Percentiles rank a stretch among this genome's conserved stretches.
These are phyloP conservation scores for Platorchestia sp. DNA, from an alignment of 1,140 invertebrate species.

Conservation along the genomic window DNA sequence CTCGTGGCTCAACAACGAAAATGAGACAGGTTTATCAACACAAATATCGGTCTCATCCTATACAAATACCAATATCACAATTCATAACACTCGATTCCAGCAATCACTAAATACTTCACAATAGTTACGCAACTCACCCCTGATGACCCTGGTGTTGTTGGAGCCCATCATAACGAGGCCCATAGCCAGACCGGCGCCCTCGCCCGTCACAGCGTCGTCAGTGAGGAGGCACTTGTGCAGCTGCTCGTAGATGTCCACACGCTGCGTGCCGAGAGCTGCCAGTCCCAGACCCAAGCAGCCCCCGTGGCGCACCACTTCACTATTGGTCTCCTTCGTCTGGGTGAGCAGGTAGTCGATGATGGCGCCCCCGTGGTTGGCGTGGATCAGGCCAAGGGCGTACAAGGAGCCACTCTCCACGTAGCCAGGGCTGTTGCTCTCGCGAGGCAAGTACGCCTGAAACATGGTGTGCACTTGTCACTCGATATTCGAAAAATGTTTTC, in stretches of 20 bases:
- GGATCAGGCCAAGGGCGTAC: slow-evolving; percentile 97
- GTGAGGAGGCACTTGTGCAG: slow-evolving; percentile 97
- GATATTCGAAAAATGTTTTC: too few species aligned
- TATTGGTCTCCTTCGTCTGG: slow-evolving; percentile 94
- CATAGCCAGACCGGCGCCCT: slow-evolving; percentile 98
- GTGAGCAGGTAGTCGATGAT: slow-evolving; percentile 96
- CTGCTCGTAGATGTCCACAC: slow-evolving; percentile 94
- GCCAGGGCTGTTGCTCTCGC: slow-evolving; percentile 90
- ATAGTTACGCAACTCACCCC: not conserved
- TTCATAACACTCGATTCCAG: too few species aligned
- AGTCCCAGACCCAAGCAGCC: slow-evolving; percentile 96
- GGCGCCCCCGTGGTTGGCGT: slow-evolving; percentile 97
- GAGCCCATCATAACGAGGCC: slow-evolving; percentile 99
- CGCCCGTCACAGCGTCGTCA: slow-evolving; percentile 98
- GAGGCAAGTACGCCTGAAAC: slow-evolving; percentile 91
- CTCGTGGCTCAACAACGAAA: too few species aligned
- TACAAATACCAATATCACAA: too few species aligned
- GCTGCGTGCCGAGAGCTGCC: slow-evolving; percentile 96
- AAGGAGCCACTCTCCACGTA: slow-evolving; percentile 98
- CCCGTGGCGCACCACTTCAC: slow-evolving; percentile 94
- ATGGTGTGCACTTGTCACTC: too few species aligned
- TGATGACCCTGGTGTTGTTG: slow-evolving; percentile 40
- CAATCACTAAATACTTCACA: too few species aligned
- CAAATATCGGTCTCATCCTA: too few species aligned
- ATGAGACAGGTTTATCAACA: too few species aligned